Evolutionary conservation across 2,113 vertebrate species (phyloP), one percentile per base, ranked within the genome.

Genomic region (Zapus hudsonius): DNA sequence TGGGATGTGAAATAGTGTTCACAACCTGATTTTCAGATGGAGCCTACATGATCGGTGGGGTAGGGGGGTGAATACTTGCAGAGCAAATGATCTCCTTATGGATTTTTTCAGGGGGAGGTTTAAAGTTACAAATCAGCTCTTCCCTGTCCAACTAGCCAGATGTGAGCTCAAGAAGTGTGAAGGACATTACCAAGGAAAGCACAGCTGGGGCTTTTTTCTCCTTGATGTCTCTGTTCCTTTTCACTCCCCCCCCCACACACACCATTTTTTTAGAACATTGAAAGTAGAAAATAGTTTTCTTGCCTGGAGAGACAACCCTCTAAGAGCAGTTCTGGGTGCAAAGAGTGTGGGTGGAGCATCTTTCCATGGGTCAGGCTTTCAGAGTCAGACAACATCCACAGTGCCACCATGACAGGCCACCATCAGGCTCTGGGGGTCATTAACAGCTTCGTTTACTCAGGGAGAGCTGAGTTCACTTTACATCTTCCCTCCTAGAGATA

Each of bases 281-380:
- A 89, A 22, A 78, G 47, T 31, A 87, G 55, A 81, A 90, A 80
- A 94, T 44, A 80, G 23, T 85, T 76, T 38, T 33, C 67, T 84
- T 31, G 80, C 70, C 44, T 52, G 85, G 22, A 82, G 64, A 93
- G 19, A 57, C 82, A 84, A 84, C 4, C 23, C 85, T 87, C 22
- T 83, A 44, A 84, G 63, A 81, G 36, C 29, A 23, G 40, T 61
- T 66, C 69, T 52, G 15, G 1, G 42, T 10, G 44, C 36, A 36
- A 19, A 11, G 75, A 57, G n/a, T 31, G 79, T 2, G 2, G 33
- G 29, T 17, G 1, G 25, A 44, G 66, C 17, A 31, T 57, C 27
- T 15, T 59, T 27, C 55, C 59, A 44, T n/a, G 5, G 10, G 55
- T 36, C 36, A 7, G 78, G 36, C 36, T 87, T 90, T 66, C n/a